These are phyloP conservation scores for Lepus townsendii DNA, from an alignment of 2,797 vertebrate species.

Conservation along the genomic window DNA sequence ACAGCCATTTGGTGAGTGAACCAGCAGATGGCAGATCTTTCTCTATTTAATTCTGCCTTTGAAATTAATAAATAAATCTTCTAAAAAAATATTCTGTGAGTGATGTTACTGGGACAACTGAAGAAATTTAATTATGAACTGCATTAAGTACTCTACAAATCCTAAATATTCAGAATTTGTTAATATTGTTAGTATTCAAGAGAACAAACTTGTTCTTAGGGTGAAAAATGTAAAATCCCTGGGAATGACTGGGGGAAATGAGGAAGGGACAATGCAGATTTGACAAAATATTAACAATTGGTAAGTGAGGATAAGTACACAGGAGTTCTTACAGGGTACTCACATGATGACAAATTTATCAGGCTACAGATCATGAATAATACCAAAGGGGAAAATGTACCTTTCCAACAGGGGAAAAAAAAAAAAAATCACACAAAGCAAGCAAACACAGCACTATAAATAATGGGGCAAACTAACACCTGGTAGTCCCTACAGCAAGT, in stretches of 20 bases:
- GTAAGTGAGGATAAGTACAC: background rate
- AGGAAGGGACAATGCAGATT: background rate
- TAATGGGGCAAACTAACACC: background rate
- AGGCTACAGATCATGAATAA: background rate
- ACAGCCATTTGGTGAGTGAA: no score
- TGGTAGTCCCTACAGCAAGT: background rate
- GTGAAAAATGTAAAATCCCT: background rate
- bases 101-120: no score
- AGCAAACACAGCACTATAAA: background rate
- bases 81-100: no score
- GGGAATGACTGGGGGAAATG: background rate
- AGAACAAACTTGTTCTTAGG: background rate
- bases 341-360: background rate
- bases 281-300: background rate
- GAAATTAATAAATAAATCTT: no score
- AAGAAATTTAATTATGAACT: background rate
- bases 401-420: background rate
- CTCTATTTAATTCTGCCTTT: no score
- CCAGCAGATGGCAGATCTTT: no score
- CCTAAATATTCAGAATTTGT: background rate
- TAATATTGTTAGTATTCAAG: background rate
- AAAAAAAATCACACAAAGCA: background rate
- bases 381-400: background rate
- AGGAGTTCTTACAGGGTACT: background rate
- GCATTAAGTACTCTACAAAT: background rate